Evolutionary conservation across 2,797 vertebrate genomes (phyloP).

Genomic region (Pempheris klunzingeri): DNA sequence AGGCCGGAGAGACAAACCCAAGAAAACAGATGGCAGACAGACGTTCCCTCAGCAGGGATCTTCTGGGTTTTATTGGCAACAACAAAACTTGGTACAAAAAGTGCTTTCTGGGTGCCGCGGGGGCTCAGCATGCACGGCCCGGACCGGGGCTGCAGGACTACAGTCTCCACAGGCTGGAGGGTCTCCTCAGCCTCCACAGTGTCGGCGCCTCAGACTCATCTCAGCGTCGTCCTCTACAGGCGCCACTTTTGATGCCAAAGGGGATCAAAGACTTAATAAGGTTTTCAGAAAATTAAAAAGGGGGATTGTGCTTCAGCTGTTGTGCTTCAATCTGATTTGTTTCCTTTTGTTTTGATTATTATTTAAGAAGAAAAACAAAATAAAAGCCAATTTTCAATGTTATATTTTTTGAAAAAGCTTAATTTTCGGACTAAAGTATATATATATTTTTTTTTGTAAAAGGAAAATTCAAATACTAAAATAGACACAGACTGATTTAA

Average conservation of each 20-base stretch:
- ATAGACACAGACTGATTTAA: not conserved
- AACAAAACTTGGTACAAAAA: constrained; percentile 77
- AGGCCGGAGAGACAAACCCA: constrained; percentile 16
- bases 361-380: not conserved
- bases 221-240: not conserved
- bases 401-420: not conserved
- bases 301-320: not conserved
- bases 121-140: constrained; percentile 65
- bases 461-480: not conserved
- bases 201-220: not conserved
- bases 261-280: not conserved
- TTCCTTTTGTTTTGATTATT: too few species aligned
- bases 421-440: not conserved
- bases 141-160: constrained; percentile 47
- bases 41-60: constrained; percentile 56
- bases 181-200: not conserved
- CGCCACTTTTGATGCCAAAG: not conserved
- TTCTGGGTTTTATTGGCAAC: constrained; percentile 76
- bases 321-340: not conserved
- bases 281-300: not conserved
- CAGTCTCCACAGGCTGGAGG: not conserved
- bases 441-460: too few species aligned
- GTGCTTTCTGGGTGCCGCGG: constrained; percentile 51
- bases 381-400: not conserved
- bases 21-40: constrained; percentile 66